Percentiles rank a stretch among this genome's conserved stretches.
Conservation (phyloP, 2,888 invertebrate species). For the Hedychridium roseum region DNA sequence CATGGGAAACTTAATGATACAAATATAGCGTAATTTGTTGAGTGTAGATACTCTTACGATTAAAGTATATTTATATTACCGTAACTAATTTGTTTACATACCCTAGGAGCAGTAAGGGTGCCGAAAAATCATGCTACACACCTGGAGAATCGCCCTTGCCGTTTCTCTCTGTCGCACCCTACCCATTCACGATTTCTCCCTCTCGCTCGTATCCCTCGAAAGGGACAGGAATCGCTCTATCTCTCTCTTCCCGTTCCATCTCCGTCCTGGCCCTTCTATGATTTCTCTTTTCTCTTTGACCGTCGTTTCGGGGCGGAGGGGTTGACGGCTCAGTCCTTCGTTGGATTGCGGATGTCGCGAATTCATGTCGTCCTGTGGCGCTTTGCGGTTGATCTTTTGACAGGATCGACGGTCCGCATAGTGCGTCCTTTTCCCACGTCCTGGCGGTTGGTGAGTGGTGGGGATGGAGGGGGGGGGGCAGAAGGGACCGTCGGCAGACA, state of each 20-base stretch:
- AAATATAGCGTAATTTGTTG: no score
- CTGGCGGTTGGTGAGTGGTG: slow-evolving; percentile 1
- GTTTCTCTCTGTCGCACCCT: slow-evolving; percentile 9
- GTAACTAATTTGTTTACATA: no score
- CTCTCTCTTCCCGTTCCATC: slow-evolving; percentile 13
- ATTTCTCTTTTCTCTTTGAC: no score
- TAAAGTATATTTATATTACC: no score
- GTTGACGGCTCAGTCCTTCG: slow-evolving; percentile 53
- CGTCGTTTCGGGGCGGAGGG: slow-evolving; percentile 25
- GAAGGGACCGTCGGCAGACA: neutral
- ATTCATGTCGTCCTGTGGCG: slow-evolving; percentile 20
- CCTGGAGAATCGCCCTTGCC: no score
- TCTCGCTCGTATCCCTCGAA: slow-evolving; percentile 16
- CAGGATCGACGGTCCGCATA: slow-evolving; percentile 8
- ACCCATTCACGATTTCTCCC: slow-evolving; percentile 2
- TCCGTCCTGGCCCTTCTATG: slow-evolving; percentile 20
- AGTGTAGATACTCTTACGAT: no score
- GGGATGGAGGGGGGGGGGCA: neutral
- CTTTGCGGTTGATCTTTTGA: no score
- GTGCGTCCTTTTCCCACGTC: neutral
- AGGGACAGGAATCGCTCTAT: no score
- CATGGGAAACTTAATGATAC: no score
- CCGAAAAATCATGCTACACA: no score
- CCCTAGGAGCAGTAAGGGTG: no score
- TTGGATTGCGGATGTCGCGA: slow-evolving; percentile 50